Base-by-base conservation (phyloP, 2,113 vertebrate genomes). In the Echinops telfairi region DNA sequence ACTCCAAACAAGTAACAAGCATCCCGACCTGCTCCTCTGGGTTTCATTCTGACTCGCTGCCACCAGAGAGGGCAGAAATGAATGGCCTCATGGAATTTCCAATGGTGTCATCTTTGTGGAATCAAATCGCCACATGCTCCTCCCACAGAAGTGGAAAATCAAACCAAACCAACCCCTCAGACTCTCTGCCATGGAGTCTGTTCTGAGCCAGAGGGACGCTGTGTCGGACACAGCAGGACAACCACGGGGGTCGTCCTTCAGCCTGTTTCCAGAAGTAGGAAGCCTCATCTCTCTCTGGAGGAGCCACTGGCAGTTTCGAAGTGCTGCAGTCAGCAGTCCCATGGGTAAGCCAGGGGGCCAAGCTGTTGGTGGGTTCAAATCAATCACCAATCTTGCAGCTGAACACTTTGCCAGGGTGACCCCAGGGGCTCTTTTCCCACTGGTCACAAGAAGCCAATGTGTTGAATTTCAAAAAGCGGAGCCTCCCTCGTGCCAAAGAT, bases 391-490 rank as follows among this genome's bases (percentile, higher is more conserved):
- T 2, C 70, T 73, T 36, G 29, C 14, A 36, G n/a, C n/a, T n/a
- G 27, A 73, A 20, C 19, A 19, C 70, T 36, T 33, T 33, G 29
- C 31, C 68, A 17, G 7, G 9, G 15, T 10, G 20, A 6, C n/a
- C 36, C n/a, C 70, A 33, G n/a, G 12, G 11, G 16, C 33, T 17
- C 31, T 71, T 71, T 16, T 7, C 40, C 33, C 4, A 68, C 14
- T 81, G 75, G 47, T 77, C 60, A 29, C 43, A 43, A 53, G 83
- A 85, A 77, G 33, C 3, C 17, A 29, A 11, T 70, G 86, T 70
- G 86, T 14, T 57, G 81, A 92, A 22, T 36, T 40, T 83, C 87
- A 78, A 75, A 90, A 77, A 82, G 29, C 12, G 70, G 40, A 86
- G 25, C n/a, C 12, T n/a, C 14, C 57, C 23, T 84, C 36, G 29